Evolutionary conservation across 37 sponge, comb jelly and placozoan genomes (phyloP), one percentile per base, ranked within the genome.

Genomic region (Aplysina aerophoba): DNA sequence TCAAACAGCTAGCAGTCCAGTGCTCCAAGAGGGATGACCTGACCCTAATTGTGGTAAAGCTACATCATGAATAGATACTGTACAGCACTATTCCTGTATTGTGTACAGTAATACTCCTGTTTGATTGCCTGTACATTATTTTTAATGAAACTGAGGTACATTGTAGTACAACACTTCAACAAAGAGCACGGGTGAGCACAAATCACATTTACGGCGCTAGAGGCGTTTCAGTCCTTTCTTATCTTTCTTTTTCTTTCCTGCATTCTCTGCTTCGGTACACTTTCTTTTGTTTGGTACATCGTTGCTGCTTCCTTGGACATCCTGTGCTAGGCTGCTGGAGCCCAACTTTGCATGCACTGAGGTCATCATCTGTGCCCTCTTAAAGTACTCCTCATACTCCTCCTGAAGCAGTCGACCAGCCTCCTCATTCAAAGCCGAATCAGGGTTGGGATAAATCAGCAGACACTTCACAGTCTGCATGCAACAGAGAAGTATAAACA

Each of bases 351-450:
- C 98, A 77, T 98, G 96, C 11, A 98, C 90, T 22, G 88, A 87
- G 6, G 98, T 98, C 91, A 98, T 96, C 96, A 98, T 94, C 35
- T 77, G 41, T 3, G 98, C 98, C 20, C 87, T 86, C 25, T 89
- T 87, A 27, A 88, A 90, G 81, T 94, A 98, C 34, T 94, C 92
- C 1, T 94, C 93, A 79, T 98, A 98, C 16, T 90, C 88, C 77
- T 98, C 98, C 25, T 93, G 88, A 0, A 98, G 79, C 53, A 98
- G 74, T 53, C 82, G 91, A 15, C 98, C 98, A 21, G 98, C 98
- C 68, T 98, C 98, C 65, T 98, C 98, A 59, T 98, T 98, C n/a
- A 98, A 87, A 35, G 98, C 98, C n/a, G 98, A 98, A 33, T 95
- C 96, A 35, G 98, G 96, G 75, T 98, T 98, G 31, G 98, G 98